Conservation (phyloP, 2,888 invertebrate genomes). For the Himalopsyche anomala region DNA sequence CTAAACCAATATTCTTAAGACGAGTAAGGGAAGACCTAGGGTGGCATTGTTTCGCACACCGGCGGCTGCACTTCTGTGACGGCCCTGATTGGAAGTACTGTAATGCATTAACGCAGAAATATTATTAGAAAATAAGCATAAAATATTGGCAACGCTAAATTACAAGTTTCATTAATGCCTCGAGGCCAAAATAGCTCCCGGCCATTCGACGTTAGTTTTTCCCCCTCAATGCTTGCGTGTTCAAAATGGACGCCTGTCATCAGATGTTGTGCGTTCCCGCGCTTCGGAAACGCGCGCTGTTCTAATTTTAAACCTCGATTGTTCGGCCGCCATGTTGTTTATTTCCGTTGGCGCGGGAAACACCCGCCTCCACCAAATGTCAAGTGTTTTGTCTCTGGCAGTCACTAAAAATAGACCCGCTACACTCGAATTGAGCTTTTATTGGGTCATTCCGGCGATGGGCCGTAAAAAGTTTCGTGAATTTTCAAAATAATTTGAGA, state of each 20-base stretch:
- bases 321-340: slow-evolving; percentile 57
- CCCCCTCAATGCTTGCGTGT: slow-evolving; percentile 33
- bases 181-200: slow-evolving; percentile 18
- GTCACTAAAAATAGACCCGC: slow-evolving; percentile 50
- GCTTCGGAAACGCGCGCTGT: slow-evolving; percentile 44
- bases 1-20: too few relatives aligned
- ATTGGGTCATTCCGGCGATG: slow-evolving; percentile 59
- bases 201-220: slow-evolving; percentile 23
- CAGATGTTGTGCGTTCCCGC: slow-evolving; percentile 47
- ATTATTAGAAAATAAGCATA: slow-evolving; percentile 39
- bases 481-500: neutral
- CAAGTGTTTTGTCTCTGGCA: slow-evolving; percentile 63
- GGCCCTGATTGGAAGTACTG: neutral
- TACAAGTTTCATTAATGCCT: slow-evolving; percentile 42
- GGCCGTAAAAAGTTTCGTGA: neutral
- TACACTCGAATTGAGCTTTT: slow-evolving; percentile 57
- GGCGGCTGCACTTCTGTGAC: too few relatives aligned
- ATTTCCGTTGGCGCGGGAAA: slow-evolving; percentile 60
- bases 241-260: slow-evolving; percentile 36
- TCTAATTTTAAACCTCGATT: slow-evolving; percentile 46
- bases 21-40: too few relatives aligned
- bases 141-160: slow-evolving; percentile 38
- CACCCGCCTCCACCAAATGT: slow-evolving; percentile 58
- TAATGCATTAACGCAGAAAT: slow-evolving; percentile 39
- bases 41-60: too few relatives aligned